Evolutionary conservation across 2,113 vertebrate genomes (phyloP).

Genomic region (Buteo buteo): DNA sequence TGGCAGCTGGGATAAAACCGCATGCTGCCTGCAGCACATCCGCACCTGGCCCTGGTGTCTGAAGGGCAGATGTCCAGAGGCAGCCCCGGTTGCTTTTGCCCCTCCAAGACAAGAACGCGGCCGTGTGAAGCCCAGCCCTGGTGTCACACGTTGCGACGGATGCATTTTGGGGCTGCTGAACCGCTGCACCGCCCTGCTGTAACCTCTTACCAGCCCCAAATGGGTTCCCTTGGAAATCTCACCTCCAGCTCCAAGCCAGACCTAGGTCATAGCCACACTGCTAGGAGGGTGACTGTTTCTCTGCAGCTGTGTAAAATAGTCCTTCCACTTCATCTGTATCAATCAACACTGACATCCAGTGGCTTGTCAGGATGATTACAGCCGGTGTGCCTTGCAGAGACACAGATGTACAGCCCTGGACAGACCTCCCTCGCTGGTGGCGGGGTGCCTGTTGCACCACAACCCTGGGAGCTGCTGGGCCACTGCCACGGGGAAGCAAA

Average conservation of each 20-base stretch:
- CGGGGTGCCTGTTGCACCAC: background rate
- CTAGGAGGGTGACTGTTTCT: background rate
- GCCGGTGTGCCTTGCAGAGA: background rate
- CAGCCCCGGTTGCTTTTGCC: background rate
- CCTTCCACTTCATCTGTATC: background rate
- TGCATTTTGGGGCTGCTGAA: background rate
- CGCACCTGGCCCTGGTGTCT: background rate
- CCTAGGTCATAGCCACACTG: background rate
- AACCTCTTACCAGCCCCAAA: background rate
- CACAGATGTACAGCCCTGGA: background rate
- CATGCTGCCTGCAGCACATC: background rate
- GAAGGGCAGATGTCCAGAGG: background rate
- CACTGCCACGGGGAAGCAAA: background rate
- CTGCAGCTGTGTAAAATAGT: background rate
- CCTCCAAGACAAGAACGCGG: background rate
- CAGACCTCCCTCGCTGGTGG: background rate
- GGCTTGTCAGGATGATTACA: constrained; percentile 20
- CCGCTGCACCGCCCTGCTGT: background rate
- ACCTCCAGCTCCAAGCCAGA: background rate
- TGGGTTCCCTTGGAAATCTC: background rate
- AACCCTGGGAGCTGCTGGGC: background rate
- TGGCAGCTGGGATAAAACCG: background rate
- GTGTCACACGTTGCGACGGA: accelerated
- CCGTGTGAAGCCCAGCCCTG: accelerated
- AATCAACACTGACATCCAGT: constrained; percentile 68